Evolutionary conservation across 2,888 invertebrate genomes (phyloP).

Genomic region (Sinohyriopsis cumingii): DNA sequence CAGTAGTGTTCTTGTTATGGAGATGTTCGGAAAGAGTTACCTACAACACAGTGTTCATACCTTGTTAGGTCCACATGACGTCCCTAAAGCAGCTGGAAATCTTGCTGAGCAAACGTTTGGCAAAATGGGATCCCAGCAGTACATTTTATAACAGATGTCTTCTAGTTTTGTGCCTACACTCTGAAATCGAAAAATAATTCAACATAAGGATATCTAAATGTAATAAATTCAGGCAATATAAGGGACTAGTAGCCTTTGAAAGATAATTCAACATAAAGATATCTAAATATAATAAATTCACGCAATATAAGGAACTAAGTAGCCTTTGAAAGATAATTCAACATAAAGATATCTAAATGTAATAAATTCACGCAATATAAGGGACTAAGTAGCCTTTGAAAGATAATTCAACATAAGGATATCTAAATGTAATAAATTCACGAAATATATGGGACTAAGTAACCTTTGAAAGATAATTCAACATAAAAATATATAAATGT

Average conservation of each 20-base stretch:
- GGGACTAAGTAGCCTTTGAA: too few relatives aligned
- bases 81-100: constrained; percentile 30
- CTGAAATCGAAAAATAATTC: constrained; percentile 3
- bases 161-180: constrained; percentile 27
- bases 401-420: not conserved
- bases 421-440: not conserved
- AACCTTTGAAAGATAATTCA: not conserved
- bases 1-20: not conserved
- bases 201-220: not conserved
- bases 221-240: not conserved
- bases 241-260: not conserved
- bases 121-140: constrained; percentile 30
- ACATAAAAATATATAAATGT: not conserved
- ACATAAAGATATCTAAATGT: too few relatives aligned
- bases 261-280: too few relatives aligned
- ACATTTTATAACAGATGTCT: constrained; percentile 36
- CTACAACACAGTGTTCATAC: constrained; percentile 2
- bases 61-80: constrained; percentile 25
- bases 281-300: too few relatives aligned
- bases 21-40: not conserved
- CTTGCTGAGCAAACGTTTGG: constrained; percentile 34
- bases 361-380: too few relatives aligned
- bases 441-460: not conserved
- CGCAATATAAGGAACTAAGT: too few relatives aligned
- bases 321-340: too few relatives aligned